Evolutionary conservation across 2,797 vertebrate species (phyloP).

Genomic region (Lophotriccus pileatus): DNA sequence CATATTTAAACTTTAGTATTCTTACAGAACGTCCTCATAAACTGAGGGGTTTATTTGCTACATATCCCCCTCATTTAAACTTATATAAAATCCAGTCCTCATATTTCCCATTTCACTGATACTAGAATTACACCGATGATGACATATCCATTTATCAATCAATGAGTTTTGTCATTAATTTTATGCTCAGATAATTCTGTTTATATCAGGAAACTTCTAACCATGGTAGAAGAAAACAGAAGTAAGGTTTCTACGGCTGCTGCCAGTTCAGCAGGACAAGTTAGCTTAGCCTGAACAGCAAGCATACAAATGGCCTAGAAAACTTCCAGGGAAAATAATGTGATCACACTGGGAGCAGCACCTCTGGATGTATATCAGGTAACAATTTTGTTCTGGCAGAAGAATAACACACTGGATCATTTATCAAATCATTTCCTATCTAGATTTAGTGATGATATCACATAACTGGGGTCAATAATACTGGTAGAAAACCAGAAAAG

Average conservation of each 20-base stretch:
- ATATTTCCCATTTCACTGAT: background rate
- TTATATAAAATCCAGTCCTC: background rate
- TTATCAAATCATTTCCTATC: background rate
- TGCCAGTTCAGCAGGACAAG: background rate
- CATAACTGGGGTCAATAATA: background rate
- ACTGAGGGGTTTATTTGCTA: background rate
- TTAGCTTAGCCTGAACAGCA: background rate
- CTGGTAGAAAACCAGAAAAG: background rate
- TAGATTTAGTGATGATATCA: background rate
- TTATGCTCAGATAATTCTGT: background rate
- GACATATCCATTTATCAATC: rapidly evolving
- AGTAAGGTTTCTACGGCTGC: background rate
- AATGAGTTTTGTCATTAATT: background rate
- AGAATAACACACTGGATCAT: background rate
- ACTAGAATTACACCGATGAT: background rate
- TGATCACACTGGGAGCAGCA: background rate
- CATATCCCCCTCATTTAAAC: background rate
- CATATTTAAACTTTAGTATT: background rate
- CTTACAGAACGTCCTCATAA: background rate
- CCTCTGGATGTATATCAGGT: background rate
- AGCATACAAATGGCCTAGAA: background rate
- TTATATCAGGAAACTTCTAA: background rate
- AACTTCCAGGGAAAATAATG: background rate
- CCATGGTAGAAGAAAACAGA: background rate
- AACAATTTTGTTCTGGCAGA: background rate